Conservation (phyloP, 2,888 invertebrate genomes). For the Chorisops tibialis region DNA sequence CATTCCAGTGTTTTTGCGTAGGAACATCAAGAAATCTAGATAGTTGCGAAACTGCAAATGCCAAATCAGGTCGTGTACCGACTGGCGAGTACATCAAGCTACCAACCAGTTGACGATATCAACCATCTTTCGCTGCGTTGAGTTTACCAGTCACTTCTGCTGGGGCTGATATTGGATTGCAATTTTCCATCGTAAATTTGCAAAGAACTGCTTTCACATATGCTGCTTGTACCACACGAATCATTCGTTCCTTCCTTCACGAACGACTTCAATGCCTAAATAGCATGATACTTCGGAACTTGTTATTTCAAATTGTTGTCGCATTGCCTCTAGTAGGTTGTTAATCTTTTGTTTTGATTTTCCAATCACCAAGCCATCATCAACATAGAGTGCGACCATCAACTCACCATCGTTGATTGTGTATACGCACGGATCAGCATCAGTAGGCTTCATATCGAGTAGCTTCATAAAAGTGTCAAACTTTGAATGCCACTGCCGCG, state of each 20-base stretch:
- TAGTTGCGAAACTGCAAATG: neutral
- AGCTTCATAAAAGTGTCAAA: too few relatives aligned
- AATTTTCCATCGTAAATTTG: conserved; percentile 28
- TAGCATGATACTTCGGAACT: conserved; percentile 26
- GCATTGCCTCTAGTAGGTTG: neutral
- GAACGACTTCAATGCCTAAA: conserved; percentile 23
- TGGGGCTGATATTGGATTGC: conserved; percentile 32
- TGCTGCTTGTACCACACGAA: neutral
- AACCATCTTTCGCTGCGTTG: too few relatives aligned
- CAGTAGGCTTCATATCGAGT: too few relatives aligned
- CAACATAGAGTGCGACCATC: neutral
- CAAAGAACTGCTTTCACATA: neutral
- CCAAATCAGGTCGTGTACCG: neutral
- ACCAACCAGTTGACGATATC: neutral
- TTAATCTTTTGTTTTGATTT: neutral
- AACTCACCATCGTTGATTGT: neutral
- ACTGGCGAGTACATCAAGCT: neutral
- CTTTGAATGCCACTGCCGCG: too few relatives aligned
- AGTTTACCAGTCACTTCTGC: neutral
- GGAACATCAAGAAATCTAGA: neutral
- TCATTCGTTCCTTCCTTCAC: neutral
- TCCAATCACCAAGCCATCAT: neutral
- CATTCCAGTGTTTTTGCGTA: neutral
- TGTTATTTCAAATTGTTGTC: conserved; percentile 27
- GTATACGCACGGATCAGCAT: too few relatives aligned